Base-by-base conservation (phyloP, 2,888 invertebrate species). In the Metellina segmentata region DNA sequence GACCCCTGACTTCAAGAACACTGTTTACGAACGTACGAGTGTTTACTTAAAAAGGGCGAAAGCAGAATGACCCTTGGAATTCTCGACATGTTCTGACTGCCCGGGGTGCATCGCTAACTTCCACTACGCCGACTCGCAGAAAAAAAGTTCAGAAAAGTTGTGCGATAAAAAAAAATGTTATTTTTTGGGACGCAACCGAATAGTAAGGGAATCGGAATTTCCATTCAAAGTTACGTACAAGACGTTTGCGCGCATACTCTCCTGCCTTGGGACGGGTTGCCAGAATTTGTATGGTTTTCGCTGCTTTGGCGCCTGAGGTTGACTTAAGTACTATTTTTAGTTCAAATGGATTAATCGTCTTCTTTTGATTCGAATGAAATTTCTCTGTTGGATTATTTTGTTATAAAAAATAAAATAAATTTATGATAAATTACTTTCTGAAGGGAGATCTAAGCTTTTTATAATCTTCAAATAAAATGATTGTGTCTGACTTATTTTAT, bases 201-300 rank as follows among this genome's bases (percentile, higher is more conserved):
- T 34, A 83, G 52, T 61, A 19, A 13, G 20, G 16, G 83, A 34
- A 74, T 85, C 52, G 83, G 83, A 85, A 85, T 85, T 85, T 85
- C 83, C 83, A 85, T 85, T 85, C 83, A 85, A 72, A 85, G 83
- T 85, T 74, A 51, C 52, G 52, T 49, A 16, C 74, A 85, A 74
- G 83, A 85, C 82, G 74, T 72, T 74, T 53, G 61, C 83, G 83
- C 83, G 83, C 83, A 74, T 52, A 52, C 74, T 74, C 74, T 48
- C 48, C 20, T 7, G 20, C 9, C 16, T 11, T 0, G 13, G 16
- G 16, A 5, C 8, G 48, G 83, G 83, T 74, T 85, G 16, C 83
- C 34, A 85, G 52, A 52, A 75, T 6, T 69, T 7, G 19, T 7
- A 1, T 13, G n/a, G 16, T 13, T n/a, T 9, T 69, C 49, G 49